Percentiles rank a stretch among this genome's conserved stretches.
Evolutionary conservation across 2,797 vertebrate genomes (phyloP).

Genomic region (Micromesistius poutassou): DNA sequence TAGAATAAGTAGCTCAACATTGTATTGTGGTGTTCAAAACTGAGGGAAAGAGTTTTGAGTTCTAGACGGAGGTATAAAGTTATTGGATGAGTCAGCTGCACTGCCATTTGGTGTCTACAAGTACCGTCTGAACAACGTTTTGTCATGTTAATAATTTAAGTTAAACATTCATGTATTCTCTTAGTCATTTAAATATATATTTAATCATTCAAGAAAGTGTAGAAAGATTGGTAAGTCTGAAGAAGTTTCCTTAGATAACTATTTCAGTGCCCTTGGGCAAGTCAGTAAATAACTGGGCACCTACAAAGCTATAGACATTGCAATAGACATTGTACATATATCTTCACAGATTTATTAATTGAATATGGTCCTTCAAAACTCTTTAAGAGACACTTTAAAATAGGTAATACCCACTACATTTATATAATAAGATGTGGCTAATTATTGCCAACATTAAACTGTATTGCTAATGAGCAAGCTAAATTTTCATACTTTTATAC

Average conservation of each 20-base stretch:
- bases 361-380: not conserved
- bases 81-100: constrained; percentile 4
- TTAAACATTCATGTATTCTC: not conserved
- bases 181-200: not conserved
- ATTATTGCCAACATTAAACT: not conserved
- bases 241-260: not conserved
- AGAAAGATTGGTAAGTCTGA: not conserved
- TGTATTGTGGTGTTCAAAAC: constrained; percentile 20
- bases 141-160: not conserved
- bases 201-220: not conserved
- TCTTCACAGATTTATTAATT: no score
- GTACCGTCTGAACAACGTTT: not conserved
- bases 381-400: not conserved
- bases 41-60: constrained; percentile 39
- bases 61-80: constrained; percentile 28
- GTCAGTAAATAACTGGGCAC: not conserved
- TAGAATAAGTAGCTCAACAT: not conserved
- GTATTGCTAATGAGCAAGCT: not conserved
- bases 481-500: not conserved
- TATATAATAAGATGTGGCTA: not conserved
- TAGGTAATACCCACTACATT: not conserved
- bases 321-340: no score
- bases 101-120: not conserved
- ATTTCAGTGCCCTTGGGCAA: not conserved
- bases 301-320: no score